Conservation (phyloP, 2,797 vertebrate species). For the Pangasius macronema region DNA sequence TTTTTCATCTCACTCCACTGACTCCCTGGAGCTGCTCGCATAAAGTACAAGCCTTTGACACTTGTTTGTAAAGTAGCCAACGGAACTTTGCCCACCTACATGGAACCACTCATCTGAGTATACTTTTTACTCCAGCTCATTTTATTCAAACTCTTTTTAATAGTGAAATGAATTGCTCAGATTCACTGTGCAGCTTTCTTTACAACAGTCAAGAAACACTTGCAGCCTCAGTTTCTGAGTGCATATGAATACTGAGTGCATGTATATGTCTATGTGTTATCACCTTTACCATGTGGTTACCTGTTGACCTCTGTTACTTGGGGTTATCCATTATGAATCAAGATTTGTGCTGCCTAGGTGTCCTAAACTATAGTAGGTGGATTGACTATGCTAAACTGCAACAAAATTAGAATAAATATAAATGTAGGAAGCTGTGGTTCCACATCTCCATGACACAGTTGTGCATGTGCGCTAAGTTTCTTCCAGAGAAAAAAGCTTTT, state of each 20-base stretch:
- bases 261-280: neutral
- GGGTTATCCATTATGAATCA: neutral
- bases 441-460: neutral
- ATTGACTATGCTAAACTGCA: neutral
- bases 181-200: neutral
- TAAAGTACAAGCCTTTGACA: slow-evolving; percentile 20
- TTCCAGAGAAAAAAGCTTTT: neutral
- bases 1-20: slow-evolving; percentile 31
- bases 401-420: neutral
- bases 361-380: neutral
- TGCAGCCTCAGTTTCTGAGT: neutral
- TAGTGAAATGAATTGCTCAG: neutral
- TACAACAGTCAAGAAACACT: neutral
- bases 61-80: slow-evolving; percentile 30
- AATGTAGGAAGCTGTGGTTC: neutral
- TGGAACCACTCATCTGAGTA: neutral
- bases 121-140: neutral
- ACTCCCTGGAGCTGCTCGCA: slow-evolving; percentile 34
- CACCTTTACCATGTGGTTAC: neutral
- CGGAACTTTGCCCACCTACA: slow-evolving; percentile 14
- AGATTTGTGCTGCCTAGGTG: neutral
- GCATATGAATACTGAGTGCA: neutral
- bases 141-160: neutral
- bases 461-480: neutral
- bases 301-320: neutral